Evolutionary conservation across 2,888 invertebrate genomes (phyloP), one percentile per base, ranked within the genome.

Genomic region (Volucella inflata): DNA sequence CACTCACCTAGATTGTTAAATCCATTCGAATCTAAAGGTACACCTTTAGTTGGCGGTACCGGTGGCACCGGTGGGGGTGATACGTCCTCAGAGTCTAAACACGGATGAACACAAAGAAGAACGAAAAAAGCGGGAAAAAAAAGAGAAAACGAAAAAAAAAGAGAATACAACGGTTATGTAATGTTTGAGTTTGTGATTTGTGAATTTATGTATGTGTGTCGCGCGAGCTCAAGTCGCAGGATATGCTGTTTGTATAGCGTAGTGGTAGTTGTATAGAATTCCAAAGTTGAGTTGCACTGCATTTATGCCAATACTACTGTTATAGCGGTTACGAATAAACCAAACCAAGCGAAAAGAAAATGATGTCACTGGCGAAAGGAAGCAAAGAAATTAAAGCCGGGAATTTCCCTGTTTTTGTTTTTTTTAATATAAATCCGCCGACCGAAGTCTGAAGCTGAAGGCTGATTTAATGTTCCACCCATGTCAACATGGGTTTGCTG

Each of bases 31-130:
- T 93, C 93, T 89, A 93, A 92, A 88, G 93, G 92, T 71, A 93
- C 92, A 91, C 94, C 93, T 92, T 94, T 94, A 88, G 94, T 94
- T 85, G 93, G 93, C 89, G 95, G 93, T 88, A 93, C 94, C 90
- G 94, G 94, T 89, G 95, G 30, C 30, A 30, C 30, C 30, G 30
- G 95, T 89, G 94, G 89, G 85, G 91, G 90, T 38, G 90, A 89
- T 80, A 88, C 89, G 85, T 89, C 89, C 89, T 90, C 91, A 88
- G 88, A 90, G 89, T 91, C 91, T 91, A 88, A 71, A 80, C 72
- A 60, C 59, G 70, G 62, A 83, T 64, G 36, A 50, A 59, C 48
- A 75, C 46, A 30, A 48, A 48, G 42, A 44, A 87, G 78, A 88
- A 87, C 84, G 88, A 88, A 87, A 84, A 84, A 87, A 87, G 88